phyloP scores from a whole-genome alignment of 2,888 invertebrate species.

The Aleiodes leptofemur region DNA sequence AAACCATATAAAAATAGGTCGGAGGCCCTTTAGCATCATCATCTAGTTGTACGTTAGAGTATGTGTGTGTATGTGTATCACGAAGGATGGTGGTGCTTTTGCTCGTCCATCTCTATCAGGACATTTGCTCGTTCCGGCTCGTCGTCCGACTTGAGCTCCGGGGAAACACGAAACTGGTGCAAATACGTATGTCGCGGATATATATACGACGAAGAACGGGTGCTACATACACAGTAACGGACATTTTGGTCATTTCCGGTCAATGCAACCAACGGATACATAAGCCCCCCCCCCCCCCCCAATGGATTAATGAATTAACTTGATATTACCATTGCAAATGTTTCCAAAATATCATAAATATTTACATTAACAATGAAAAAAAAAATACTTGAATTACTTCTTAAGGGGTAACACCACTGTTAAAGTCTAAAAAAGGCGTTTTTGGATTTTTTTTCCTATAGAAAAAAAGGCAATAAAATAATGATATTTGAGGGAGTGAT shows the following conservation, averaged over 20 bases:
- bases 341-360: background rate
- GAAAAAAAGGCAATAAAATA: too few species aligned
- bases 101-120: slow-evolving; percentile 44
- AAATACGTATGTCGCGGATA: slow-evolving; percentile 33
- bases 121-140: slow-evolving; percentile 38
- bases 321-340: slow-evolving; percentile 8
- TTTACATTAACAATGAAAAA: background rate
- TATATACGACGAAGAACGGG: background rate
- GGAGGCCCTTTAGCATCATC: slow-evolving; percentile 25
- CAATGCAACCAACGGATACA: slow-evolving; percentile 12
- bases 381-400: background rate
- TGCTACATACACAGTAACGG: slow-evolving; percentile 7
- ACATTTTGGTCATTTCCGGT: slow-evolving; percentile 26
- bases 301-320: slow-evolving; percentile 17
- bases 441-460: too few species aligned
- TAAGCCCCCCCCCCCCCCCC: too few species aligned
- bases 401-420: too few species aligned
- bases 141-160: slow-evolving; percentile 43
- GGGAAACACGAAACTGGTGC: slow-evolving; percentile 41
- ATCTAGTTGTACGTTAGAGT: slow-evolving; percentile 19
- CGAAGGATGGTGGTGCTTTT: slow-evolving; percentile 21
- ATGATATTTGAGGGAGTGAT: too few species aligned
- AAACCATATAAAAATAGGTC: slow-evolving; percentile 17
- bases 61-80: slow-evolving; percentile 7
- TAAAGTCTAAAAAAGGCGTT: too few species aligned